A percentile compares a stretch with the other conserved stretches of the same genome.
Evolutionary conservation across 2,888 invertebrate species (phyloP).

Genomic region (Drosophila subquinaria): DNA sequence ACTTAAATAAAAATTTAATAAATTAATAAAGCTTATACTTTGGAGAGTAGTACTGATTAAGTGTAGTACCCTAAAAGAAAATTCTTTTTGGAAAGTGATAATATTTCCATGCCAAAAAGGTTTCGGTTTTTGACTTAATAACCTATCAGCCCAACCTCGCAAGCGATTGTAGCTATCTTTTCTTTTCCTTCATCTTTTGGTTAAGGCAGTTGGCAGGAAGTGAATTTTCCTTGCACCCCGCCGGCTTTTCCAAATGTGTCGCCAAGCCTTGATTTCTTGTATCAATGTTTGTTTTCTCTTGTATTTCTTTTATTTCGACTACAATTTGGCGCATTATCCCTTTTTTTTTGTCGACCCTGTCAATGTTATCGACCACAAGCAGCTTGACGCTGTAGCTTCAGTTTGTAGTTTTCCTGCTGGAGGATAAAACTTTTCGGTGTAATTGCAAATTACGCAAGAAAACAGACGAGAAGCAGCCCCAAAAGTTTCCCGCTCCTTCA

Average conservation of each 20-base stretch:
- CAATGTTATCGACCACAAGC: conserved; percentile 54
- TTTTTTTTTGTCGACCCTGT: conserved; percentile 9
- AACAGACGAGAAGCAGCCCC: conserved; percentile 5
- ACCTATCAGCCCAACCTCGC: not conserved
- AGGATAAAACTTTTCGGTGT: conserved; percentile 46
- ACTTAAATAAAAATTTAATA: no score
- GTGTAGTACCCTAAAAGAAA: no score
- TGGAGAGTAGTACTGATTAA: no score
- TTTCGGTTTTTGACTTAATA: not conserved
- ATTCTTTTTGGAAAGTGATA: no score
- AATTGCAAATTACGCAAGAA: conserved; percentile 74
- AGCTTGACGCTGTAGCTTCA: conserved; percentile 33
- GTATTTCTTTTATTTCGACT: conserved; percentile 38
- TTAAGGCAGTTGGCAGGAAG: conserved; percentile 26
- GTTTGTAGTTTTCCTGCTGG: conserved; percentile 13
- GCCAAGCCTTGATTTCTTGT: conserved; percentile 27
- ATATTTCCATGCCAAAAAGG: no score
- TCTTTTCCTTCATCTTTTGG: conserved; percentile 33
- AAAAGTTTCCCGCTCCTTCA: conserved; percentile 18
- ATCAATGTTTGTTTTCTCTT: conserved; percentile 12
- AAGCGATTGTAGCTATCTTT: conserved; percentile 60
- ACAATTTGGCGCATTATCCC: conserved; percentile 46
- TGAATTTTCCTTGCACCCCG: conserved; percentile 9
- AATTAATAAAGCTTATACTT: no score
- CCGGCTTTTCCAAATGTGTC: conserved; percentile 8